Conservation (phyloP, 2,888 invertebrate species). For the Ormia ochracea region DNA sequence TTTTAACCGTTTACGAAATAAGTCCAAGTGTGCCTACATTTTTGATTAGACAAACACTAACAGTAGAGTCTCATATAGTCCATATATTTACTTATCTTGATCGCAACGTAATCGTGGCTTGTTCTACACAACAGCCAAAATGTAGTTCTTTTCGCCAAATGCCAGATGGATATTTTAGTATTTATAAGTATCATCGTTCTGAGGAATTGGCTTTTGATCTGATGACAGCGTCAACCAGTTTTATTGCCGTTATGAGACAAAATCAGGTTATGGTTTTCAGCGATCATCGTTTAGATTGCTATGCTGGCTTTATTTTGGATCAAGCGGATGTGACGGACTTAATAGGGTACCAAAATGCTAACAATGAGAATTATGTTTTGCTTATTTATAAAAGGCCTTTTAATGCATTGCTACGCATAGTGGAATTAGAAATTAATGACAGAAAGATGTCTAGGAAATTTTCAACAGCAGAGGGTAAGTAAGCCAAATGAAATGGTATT, state of each 20-base stretch:
- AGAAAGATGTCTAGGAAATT: neutral
- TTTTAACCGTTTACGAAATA: conserved; percentile 68
- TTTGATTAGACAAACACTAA: conserved; percentile 67
- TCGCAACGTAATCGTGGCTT: conserved; percentile 70
- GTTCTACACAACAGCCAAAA: conserved; percentile 58
- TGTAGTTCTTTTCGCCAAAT: conserved; percentile 70
- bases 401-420: conserved; percentile 67
- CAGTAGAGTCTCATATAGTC: conserved; percentile 65
- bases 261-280: conserved; percentile 69
- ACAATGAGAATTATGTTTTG: conserved; percentile 68
- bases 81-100: conserved; percentile 67
- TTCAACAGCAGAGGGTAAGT: conserved; percentile 57
- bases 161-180: conserved; percentile 68
- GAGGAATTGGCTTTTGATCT: conserved; percentile 68
- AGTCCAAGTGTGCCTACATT: conserved; percentile 63
- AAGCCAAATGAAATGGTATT: no score
- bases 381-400: conserved; percentile 64
- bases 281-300: conserved; percentile 71
- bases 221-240: conserved; percentile 65
- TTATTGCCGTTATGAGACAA: conserved; percentile 68
- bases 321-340: conserved; percentile 63
- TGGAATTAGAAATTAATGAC: conserved; percentile 67
- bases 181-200: conserved; percentile 66
- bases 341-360: conserved; percentile 66
- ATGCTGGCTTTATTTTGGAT: conserved; percentile 68